These are phyloP conservation scores for Montipora sp. DNA, from an alignment of 64 coral and sea anemone genomes.

Conservation along the genomic window DNA sequence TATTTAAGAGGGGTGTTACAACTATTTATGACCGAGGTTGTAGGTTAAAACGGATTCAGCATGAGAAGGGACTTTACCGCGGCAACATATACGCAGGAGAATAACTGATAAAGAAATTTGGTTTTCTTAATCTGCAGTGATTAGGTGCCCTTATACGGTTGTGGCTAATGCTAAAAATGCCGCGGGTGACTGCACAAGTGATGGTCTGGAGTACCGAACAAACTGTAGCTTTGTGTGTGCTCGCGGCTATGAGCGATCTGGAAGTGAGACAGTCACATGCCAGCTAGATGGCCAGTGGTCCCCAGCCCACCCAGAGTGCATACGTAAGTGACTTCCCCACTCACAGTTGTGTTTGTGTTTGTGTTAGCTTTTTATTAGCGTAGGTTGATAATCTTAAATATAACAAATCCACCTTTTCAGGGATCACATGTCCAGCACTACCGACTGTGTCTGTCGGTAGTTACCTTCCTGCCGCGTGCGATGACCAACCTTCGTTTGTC, in stretches of 20 bases:
- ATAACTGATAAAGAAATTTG: neutral
- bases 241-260: neutral
- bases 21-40: too few species aligned
- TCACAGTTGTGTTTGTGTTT: too few species aligned
- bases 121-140: neutral
- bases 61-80: too few species aligned
- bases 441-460: neutral
- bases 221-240: conserved; percentile 25
- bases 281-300: conserved; percentile 26
- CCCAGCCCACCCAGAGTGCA: neutral
- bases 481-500: neutral
- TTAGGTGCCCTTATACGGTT: neutral
- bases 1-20: too few species aligned
- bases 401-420: neutral
- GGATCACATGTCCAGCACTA: conserved; percentile 28
- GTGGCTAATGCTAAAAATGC: neutral
- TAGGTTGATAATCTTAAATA: too few species aligned
- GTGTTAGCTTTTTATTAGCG: too few species aligned
- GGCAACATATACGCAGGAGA: too few species aligned
- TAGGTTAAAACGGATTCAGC: too few species aligned
- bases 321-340: conserved; percentile 15
- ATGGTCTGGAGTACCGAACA: neutral
- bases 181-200: neutral
- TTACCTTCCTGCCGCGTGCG: conserved; percentile 2
- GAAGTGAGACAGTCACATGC: conserved; percentile 24